Evolutionary conservation across 2,797 vertebrate genomes (phyloP).

Genomic region (Sebastes matsubarae): DNA sequence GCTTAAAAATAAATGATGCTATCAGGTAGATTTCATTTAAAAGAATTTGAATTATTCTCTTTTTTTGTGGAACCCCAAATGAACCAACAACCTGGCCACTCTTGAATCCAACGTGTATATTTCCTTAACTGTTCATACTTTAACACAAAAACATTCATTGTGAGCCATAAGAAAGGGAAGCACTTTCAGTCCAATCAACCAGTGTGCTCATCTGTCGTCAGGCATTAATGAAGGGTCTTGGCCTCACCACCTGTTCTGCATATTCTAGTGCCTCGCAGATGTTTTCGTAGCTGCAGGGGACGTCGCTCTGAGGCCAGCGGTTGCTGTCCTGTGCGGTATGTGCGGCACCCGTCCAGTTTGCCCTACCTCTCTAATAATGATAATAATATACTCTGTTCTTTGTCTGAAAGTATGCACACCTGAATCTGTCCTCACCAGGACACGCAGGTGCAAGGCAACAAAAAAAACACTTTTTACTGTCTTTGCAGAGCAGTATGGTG

Average conservation of each 20-base stretch:
- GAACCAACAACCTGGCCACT: background rate
- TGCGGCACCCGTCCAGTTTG: constrained; percentile 13
- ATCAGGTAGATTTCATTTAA: background rate
- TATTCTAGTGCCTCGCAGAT: constrained; percentile 53
- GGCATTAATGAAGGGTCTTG: constrained; percentile 65
- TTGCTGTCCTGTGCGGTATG: constrained; percentile 18
- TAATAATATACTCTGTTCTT: constrained; percentile 47
- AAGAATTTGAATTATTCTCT: background rate
- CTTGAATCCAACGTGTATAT: background rate
- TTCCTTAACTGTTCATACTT: background rate
- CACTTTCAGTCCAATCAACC: constrained; percentile 16
- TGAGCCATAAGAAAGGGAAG: background rate
- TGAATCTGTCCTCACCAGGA: constrained; percentile 24
- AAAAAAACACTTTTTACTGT: background rate
- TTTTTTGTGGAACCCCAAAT: background rate
- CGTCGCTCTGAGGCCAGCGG: constrained; percentile 5
- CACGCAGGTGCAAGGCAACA: constrained; percentile 21
- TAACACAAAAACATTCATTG: background rate
- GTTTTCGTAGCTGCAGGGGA: constrained; percentile 55
- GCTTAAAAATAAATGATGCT: background rate
- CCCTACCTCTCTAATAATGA: background rate
- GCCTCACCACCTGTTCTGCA: constrained; percentile 61
- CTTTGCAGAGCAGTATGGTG: background rate
- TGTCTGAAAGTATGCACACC: constrained; percentile 56
- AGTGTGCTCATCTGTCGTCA: constrained; percentile 56